These are phyloP conservation scores for Triops cancriformis DNA, from an alignment of 1,140 invertebrate species.

Conservation along the genomic window DNA sequence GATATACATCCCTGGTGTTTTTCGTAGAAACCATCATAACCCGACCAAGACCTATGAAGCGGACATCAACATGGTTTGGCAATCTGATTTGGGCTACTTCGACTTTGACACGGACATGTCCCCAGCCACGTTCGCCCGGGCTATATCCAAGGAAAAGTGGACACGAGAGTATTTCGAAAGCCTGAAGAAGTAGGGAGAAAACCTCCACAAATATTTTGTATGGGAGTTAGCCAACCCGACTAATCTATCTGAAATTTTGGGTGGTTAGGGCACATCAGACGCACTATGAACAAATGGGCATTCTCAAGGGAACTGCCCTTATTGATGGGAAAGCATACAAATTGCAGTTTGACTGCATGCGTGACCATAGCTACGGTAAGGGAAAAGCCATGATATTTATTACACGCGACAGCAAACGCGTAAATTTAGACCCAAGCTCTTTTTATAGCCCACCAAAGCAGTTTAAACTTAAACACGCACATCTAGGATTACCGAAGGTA, in stretches of 20 bases:
- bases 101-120: constrained; percentile 59
- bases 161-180: constrained; percentile 53
- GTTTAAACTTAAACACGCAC: no score
- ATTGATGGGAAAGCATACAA: constrained; percentile 45
- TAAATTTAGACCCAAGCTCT: no score
- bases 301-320: constrained; percentile 43
- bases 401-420: no score
- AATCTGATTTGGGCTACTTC: constrained; percentile 42
- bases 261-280: constrained; percentile 55
- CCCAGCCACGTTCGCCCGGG: constrained; percentile 47
- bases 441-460: no score
- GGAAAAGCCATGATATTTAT: not conserved
- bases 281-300: constrained; percentile 62
- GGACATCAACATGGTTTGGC: constrained; percentile 39
- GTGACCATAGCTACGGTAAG: constrained; percentile 62
- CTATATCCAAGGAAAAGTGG: constrained; percentile 56
- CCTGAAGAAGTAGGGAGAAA: constrained; percentile 47
- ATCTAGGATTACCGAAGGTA: no score
- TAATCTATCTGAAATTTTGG: not conserved
- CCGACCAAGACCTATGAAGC: constrained; percentile 33
- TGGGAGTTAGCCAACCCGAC: not conserved
- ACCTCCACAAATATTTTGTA: constrained; percentile 24
- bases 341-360: constrained; percentile 45
- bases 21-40: constrained; percentile 23
- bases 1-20: not conserved